Evolutionary conservation across 2,113 vertebrate species (phyloP).

Genomic region (Pollachius pollachius): DNA sequence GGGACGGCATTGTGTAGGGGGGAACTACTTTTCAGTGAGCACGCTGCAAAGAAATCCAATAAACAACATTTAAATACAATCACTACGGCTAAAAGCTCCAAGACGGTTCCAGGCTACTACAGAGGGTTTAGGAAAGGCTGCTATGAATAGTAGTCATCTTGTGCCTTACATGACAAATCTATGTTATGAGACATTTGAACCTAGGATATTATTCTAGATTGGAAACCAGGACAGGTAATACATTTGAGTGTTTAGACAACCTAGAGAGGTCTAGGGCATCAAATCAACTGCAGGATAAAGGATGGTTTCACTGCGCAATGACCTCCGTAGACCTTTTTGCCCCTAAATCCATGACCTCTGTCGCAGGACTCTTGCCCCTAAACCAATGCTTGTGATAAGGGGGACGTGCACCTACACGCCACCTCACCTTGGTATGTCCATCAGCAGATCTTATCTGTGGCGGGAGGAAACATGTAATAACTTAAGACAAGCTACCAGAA

Average conservation of each 20-base stretch:
- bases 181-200: conserved; percentile 56
- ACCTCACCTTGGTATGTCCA: conserved; percentile 75
- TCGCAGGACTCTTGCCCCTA: conserved; percentile 84
- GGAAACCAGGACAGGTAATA: conserved; percentile 54
- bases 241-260: conserved; percentile 62
- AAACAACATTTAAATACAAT: conserved; percentile 33
- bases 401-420: conserved; percentile 67
- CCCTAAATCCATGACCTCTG: conserved; percentile 80
- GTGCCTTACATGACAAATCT: conserved; percentile 52
- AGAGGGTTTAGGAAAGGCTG: conserved; percentile 32
- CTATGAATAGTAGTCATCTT: conserved; percentile 45
- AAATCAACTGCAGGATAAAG: conserved; percentile 72
- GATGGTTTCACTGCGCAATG: conserved; percentile 73
- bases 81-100: conserved; percentile 22
- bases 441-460: conserved; percentile 81
- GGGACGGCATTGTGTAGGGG: conserved; percentile 19
- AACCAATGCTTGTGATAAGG: conserved; percentile 83
- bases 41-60: conserved; percentile 27
- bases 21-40: conserved; percentile 28
- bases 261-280: conserved; percentile 65
- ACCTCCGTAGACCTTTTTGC: conserved; percentile 78
- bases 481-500: conserved; percentile 91
- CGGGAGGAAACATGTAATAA: conserved; percentile 90
- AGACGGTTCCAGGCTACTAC: conserved; percentile 33
- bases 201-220: conserved; percentile 33